A percentile compares a stretch with the other conserved stretches of the same genome.
These are phyloP conservation scores for Misgurnus mizolepis DNA, from an alignment of 2,113 vertebrate species.

Conservation along the genomic window DNA sequence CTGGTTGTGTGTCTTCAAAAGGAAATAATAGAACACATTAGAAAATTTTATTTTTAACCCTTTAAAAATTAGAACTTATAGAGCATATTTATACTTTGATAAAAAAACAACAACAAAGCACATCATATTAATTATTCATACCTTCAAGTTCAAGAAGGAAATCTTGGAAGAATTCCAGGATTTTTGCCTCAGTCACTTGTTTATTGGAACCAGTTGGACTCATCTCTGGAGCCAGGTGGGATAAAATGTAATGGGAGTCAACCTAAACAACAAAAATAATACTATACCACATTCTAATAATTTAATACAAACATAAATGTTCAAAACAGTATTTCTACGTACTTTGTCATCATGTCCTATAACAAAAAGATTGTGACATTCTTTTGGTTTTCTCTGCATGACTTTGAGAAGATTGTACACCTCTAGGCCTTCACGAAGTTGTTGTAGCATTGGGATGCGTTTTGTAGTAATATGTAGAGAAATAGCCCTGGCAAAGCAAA, in stretches of 20 bases:
- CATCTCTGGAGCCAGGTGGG: conserved; percentile 7
- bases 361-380: background rate
- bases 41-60: no score
- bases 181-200: background rate
- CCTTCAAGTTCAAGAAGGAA: background rate
- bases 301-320: background rate
- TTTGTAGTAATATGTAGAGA: background rate
- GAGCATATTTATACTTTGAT: background rate
- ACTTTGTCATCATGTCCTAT: background rate
- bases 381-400: no score
- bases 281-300: background rate
- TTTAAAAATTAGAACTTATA: background rate
- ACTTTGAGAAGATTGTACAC: background rate
- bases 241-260: conserved; percentile 14
- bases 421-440: background rate
- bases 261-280: conserved; percentile 2
- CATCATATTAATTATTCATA: background rate
- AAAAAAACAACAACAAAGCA: background rate
- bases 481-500: background rate
- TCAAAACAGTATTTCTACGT: background rate
- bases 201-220: background rate
- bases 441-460: conserved; percentile 6
- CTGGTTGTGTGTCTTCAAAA: no score
- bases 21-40: background rate
- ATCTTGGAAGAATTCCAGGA: background rate